Base-by-base conservation (phyloP, 2,797 vertebrate genomes). In the Phyllotis vaccarum region DNA sequence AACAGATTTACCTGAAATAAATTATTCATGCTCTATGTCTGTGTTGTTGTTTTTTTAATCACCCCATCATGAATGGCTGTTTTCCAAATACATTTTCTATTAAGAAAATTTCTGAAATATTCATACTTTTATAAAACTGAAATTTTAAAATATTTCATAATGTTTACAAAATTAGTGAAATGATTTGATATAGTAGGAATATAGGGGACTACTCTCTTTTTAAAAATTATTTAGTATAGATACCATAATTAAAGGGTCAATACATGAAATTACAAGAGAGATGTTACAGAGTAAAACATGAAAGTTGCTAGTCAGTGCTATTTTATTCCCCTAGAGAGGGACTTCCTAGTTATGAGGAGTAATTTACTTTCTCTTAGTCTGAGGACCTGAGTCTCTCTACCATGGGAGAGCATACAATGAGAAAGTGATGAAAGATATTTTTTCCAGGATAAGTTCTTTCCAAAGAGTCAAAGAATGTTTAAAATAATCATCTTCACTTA, bases 141-240 rank as follows among this genome's bases (percentile, higher is more conserved):
- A 90, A n/a, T 68, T 89, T 89, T 74, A 43, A 34, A 92, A 75
- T 10, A 91, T 95, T 87, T 58, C 5, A 82, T 27, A 34, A 49
- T 80, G 74, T 64, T 83, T 72, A 19, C 6, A 78, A 11, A 70
- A 1, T 60, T 80, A 75, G 7, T 74, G 2, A 64, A 7, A 19
- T 74, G 8, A 31, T 90, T 0, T 43, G 74, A 82, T 72, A 81
- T 21, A 54, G 60, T 43, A 86, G 31, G 81, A 94, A 87, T 88
- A 91, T 8, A 56, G 0, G 58, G 29, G 13, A 22, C 12, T 70
- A 56, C n/a, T 54, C 29, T 76, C 78, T 83, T 89, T 29, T 62
- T 43, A 74, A 70, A 70, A 94, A 95, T 21, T 78, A 91, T 90
- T 79, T 92, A 90, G 19, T 86, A 76, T 10, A 91, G 90, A 91